Conservation (phyloP, 2,797 vertebrate species). For the Cetoscarus ocellatus region DNA sequence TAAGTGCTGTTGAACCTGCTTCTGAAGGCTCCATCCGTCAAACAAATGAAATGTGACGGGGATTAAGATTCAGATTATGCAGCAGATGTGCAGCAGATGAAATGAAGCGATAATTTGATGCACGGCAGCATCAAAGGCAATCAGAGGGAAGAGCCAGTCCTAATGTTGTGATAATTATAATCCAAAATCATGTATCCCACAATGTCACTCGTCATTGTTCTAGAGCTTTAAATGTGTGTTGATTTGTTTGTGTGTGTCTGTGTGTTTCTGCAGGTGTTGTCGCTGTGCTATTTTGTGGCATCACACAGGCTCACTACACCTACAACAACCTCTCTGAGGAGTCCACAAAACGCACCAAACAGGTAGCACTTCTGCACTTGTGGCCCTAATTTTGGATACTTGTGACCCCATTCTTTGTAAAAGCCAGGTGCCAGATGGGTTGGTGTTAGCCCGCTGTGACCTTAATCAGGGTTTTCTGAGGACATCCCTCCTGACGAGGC, state of each 20-base stretch:
- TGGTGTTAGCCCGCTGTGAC: conserved; percentile 69
- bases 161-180: neutral
- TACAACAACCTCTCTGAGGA: conserved; percentile 96
- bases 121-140: neutral
- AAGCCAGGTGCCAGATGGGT: conserved; percentile 68
- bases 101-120: conserved; percentile 11
- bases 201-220: neutral
- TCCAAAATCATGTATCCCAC: neutral
- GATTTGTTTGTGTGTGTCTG: conserved; percentile 1
- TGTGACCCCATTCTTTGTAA: neutral
- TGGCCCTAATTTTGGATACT: neutral
- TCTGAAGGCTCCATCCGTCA: conserved; percentile 5
- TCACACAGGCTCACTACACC: conserved; percentile 98
- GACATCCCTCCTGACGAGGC: conserved; percentile 51
- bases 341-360: conserved; percentile 94
- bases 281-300: conserved; percentile 97
- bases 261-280: conserved; percentile 89
- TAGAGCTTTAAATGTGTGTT: neutral
- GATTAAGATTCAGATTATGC: conserved; percentile 17
- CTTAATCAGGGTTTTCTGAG: conserved; percentile 73
- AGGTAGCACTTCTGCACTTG: conserved; percentile 80
- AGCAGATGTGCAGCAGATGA: conserved; percentile 32
- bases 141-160: neutral
- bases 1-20: conserved; percentile 6
- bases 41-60: conserved; percentile 24